A percentile compares a stretch with the other conserved stretches of the same genome.
Evolutionary conservation across 2,888 invertebrate genomes (phyloP).

Genomic region (Muscina levida): DNA sequence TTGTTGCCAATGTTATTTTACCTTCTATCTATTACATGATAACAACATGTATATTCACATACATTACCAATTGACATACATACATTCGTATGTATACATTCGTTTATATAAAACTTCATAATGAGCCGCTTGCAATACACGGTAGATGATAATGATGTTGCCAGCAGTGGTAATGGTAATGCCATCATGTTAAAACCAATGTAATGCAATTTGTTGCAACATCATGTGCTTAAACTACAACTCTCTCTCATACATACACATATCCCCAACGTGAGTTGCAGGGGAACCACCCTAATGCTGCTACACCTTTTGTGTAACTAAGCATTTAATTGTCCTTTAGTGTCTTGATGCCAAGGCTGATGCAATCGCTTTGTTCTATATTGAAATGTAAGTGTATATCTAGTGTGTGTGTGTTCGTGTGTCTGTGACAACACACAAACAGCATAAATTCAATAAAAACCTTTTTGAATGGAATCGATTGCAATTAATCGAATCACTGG

Average conservation of each 20-base stretch:
- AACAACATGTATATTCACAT: background rate
- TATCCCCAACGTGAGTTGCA: too few relatives aligned
- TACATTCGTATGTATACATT: background rate
- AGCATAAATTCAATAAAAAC: background rate
- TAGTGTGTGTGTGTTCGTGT: too few relatives aligned
- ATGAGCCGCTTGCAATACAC: too few relatives aligned
- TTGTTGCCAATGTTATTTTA: background rate
- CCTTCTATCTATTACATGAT: background rate
- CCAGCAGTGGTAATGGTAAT: background rate
- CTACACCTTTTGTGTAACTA: conserved; percentile 7
- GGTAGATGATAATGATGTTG: background rate
- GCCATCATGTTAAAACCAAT: background rate
- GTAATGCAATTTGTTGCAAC: background rate
- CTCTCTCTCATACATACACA: background rate
- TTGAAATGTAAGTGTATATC: too few relatives aligned
- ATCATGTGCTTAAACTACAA: too few relatives aligned
- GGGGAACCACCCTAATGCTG: background rate
- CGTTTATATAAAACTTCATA: too few relatives aligned
- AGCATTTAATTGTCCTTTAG: conserved; percentile 3
- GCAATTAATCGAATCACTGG: background rate
- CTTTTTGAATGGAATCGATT: background rate
- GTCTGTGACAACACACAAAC: background rate
- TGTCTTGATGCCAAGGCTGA: background rate
- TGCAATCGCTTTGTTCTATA: background rate
- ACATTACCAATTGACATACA: background rate